phyloP scores from a whole-genome alignment of 2,113 vertebrate genomes.

The Pundamilia nyererei region DNA sequence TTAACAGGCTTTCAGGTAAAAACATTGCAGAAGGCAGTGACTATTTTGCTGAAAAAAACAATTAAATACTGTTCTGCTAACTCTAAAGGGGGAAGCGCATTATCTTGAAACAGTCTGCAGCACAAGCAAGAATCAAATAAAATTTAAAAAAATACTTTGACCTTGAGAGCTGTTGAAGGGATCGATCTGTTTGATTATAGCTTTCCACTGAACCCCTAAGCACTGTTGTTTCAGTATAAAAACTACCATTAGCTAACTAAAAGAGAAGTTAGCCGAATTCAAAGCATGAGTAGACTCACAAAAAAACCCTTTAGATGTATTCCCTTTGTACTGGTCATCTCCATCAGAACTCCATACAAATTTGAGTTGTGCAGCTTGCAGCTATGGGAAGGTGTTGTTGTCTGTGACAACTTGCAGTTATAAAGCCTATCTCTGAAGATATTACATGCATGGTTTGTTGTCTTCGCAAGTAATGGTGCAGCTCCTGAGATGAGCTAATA shows the following conservation, averaged over 20 bases:
- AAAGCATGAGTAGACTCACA: background rate
- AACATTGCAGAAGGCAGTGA: background rate
- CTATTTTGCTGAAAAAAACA: background rate
- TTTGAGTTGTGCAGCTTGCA: background rate
- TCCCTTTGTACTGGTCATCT: background rate
- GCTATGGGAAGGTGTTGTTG: background rate
- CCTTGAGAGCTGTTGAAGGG: background rate
- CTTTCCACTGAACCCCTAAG: background rate
- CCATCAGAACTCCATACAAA: background rate
- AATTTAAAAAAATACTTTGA: accelerated
- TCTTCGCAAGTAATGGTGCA: background rate
- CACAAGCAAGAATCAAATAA: background rate
- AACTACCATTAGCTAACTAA: background rate
- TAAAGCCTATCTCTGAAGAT: background rate
- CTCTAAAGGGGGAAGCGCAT: background rate
- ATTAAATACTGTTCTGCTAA: background rate
- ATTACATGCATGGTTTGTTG: background rate
- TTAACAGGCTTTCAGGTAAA: background rate
- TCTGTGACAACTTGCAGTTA: background rate
- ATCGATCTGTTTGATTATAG: background rate
- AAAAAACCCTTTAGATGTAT: background rate
- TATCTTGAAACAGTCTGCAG: background rate
- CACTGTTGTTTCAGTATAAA: background rate
- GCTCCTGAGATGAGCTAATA: background rate
- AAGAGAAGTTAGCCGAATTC: background rate